Evolutionary conservation across 2,888 invertebrate species (phyloP).

Genomic region (Lysandra bellargus): DNA sequence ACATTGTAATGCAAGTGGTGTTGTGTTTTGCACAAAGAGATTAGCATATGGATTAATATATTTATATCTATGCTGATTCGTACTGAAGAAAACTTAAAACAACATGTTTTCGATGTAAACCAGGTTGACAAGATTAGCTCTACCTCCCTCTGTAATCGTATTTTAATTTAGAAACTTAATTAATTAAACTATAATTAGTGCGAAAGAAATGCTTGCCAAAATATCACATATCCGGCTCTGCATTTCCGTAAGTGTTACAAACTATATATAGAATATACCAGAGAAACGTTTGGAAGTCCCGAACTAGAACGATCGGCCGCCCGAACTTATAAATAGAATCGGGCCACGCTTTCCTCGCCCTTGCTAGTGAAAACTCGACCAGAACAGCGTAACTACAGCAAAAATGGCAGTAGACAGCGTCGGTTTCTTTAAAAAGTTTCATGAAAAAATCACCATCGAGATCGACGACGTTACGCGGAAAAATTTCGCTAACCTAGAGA

Average conservation of each 20-base stretch:
- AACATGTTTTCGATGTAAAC: not conserved
- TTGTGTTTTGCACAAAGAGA: constrained; percentile 14
- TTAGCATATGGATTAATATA: constrained; percentile 6
- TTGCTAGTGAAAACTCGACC: constrained; percentile 42
- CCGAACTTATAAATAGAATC: constrained; percentile 70
- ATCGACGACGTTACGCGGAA: constrained; percentile 81
- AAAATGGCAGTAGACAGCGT: constrained; percentile 62
- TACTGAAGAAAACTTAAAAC: not conserved
- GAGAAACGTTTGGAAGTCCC: constrained; percentile 14
- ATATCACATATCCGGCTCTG: constrained; percentile 13
- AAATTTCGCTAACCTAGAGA: constrained; percentile 82
- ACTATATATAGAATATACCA: constrained; percentile 28
- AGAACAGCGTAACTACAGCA: not conserved
- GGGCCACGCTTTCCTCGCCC: constrained; percentile 51
- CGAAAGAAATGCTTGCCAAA: constrained; percentile 8
- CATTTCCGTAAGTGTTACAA: constrained; percentile 25
- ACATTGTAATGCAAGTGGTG: constrained; percentile 37
- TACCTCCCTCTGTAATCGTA: not conserved
- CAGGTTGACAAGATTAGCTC: not conserved
- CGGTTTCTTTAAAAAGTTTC: constrained; percentile 84
- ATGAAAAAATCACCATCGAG: constrained; percentile 79
- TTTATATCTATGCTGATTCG: not conserved
- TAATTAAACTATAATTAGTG: not conserved
- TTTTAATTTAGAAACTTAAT: not conserved
- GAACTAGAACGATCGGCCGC: constrained; percentile 50